Evolutionary conservation across 2,888 invertebrate species (phyloP), one percentile per base, ranked within the genome.

Genomic region (Leucophora obtusa): DNA sequence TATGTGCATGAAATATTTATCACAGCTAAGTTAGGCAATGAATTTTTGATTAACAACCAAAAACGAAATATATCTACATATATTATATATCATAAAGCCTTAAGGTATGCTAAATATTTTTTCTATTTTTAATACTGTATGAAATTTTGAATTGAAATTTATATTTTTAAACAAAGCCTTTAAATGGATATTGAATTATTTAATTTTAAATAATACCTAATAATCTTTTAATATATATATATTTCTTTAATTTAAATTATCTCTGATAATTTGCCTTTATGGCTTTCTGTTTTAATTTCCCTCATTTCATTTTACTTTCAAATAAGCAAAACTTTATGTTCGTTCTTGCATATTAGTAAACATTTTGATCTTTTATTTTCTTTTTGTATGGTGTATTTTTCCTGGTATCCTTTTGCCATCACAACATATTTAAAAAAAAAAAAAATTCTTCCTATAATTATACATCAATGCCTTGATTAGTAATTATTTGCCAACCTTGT

Each of bases 1-100:
- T 51, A 58, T 73, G 24, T 38, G 58, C 35, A 18, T 65, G n/a
- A 18, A 65, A 24, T 65, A 58, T 73, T 65, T 51, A 54, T 53
- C 38, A 38, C 2, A 11, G 10, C 2, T 38, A 38, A 38, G 10
- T 11, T 38, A 38, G 14, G 11, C 38, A 38, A 38, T 38, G 38
- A 38, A 38, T 38, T 38, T 11, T 11, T 11, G 38, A 38, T 38
- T 38, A 38, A 38, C 0, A 38, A 28, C 28, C 3, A 11, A 14
- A 0, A 38, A 38, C 8, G 11, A 38, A 11, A 1, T 38, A 2
- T 38, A 11, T 11, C 8, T 35, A 3, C 5, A 5, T 35, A 6
- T 35, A 5, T 35, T 35, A 8, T 2, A 35, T 35, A 35, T 35
- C 10, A 35, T 10, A 6, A 35, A 35, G 38, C 38, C 38, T 38